Evolutionary conservation across 2,888 invertebrate species (phyloP).

Genomic region (Epinotia brunnichana): DNA sequence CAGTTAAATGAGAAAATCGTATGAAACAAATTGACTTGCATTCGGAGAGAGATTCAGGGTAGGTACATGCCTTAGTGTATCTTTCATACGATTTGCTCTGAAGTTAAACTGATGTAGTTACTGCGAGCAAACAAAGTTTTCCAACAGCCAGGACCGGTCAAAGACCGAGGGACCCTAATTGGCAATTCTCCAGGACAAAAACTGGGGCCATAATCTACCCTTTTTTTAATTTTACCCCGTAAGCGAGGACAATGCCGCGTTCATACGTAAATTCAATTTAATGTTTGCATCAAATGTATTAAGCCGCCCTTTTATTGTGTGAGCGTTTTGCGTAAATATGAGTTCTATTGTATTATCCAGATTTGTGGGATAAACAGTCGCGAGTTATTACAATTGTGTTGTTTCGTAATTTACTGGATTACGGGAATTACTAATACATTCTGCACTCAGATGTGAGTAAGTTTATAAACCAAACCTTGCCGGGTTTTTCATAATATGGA

Average conservation of each 20-base stretch:
- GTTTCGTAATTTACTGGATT: conserved; percentile 21
- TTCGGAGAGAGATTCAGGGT: no score
- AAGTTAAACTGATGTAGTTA: conserved; percentile 6
- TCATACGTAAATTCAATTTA: conserved; percentile 47
- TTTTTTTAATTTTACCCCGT: conserved; percentile 41
- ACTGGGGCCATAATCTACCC: conserved; percentile 38
- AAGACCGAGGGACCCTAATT: conserved; percentile 36
- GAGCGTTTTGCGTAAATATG: conserved; percentile 40
- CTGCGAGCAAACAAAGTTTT: conserved; percentile 29
- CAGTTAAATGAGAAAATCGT: no score
- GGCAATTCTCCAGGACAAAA: conserved; percentile 45
- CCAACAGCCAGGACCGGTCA: conserved; percentile 14
- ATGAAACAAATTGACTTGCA: no score
- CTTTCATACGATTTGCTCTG: background rate
- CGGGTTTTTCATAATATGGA: no score
- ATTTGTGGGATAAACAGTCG: conserved; percentile 34
- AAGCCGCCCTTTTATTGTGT: conserved; percentile 41
- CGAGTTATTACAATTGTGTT: conserved; percentile 20
- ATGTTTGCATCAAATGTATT: conserved; percentile 45
- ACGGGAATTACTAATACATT: background rate
- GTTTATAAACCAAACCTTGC: no score
- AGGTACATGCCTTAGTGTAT: background rate
- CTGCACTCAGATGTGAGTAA: no score
- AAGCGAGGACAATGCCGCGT: conserved; percentile 41
- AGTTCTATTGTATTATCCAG: conserved; percentile 41